A percentile compares a stretch with the other conserved stretches of the same genome.
Conservation (phyloP, 2,797 vertebrate species). For the Pangasius sanitwongsei region DNA sequence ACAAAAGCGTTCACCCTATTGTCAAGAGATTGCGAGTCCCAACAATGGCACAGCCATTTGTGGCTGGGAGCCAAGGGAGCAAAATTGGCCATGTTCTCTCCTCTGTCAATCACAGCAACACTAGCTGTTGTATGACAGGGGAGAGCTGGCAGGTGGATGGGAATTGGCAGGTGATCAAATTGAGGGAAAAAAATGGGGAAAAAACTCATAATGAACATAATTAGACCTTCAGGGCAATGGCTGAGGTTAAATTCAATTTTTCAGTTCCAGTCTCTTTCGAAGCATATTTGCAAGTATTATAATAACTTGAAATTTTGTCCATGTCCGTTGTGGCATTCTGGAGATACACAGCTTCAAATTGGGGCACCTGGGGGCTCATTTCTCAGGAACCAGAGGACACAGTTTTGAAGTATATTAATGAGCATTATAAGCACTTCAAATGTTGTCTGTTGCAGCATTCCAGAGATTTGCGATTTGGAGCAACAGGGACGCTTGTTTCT, state of each 20-base stretch:
- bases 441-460: neutral
- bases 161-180: conserved; percentile 15
- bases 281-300: neutral
- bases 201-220: neutral
- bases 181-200: too few species aligned
- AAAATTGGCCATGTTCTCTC: neutral
- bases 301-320: neutral
- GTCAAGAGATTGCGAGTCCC: neutral
- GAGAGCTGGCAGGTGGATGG: neutral
- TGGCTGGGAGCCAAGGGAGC: neutral
- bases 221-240: conserved; percentile 3
- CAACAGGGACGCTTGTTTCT: neutral
- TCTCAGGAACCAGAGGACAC: neutral
- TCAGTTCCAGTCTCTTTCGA: neutral
- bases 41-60: neutral
- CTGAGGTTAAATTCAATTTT: neutral
- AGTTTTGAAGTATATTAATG: neutral
- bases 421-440: neutral
- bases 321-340: neutral
- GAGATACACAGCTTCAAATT: too few species aligned
- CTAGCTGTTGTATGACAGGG: neutral
- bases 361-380: neutral
- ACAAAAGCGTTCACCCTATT: neutral
- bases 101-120: conserved; percentile 2
- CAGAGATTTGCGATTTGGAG: neutral